These are phyloP conservation scores for Caenorhabditis latens DNA, from an alignment of 1,140 invertebrate species.

Conservation along the genomic window DNA sequence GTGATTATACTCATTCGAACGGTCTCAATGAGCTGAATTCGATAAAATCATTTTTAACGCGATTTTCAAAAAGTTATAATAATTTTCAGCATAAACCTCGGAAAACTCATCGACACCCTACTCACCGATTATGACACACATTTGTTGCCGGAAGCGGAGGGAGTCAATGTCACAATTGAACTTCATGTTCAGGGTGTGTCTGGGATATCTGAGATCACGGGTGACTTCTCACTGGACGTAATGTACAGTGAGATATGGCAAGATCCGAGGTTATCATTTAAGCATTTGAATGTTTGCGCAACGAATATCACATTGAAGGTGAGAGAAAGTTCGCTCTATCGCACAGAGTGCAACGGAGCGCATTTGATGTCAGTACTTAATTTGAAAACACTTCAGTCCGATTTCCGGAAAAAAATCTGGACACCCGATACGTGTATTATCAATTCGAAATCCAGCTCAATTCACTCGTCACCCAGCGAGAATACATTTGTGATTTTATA, in stretches of 20 bases:
- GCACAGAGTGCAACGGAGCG: no score
- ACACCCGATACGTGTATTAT: constrained; percentile 77
- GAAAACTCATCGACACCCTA: constrained; percentile 74
- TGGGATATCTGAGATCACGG: constrained; percentile 77
- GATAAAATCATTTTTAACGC: no score
- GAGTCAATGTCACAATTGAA: constrained; percentile 77
- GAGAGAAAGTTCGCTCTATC: no score
- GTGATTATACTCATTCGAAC: no score
- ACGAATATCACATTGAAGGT: constrained; percentile 77
- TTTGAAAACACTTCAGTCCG: constrained; percentile 60
- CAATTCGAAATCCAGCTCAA: constrained; percentile 73
- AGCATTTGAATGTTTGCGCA: constrained; percentile 77
- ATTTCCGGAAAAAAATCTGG: constrained; percentile 77
- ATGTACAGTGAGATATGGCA: constrained; percentile 78
- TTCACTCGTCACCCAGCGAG: constrained; percentile 75
- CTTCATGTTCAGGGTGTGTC: constrained; percentile 77
- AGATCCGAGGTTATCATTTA: constrained; percentile 75
- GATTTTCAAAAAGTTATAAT: neutral
- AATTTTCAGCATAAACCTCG: constrained; percentile 70
- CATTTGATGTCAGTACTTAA: neutral
- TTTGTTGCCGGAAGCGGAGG: constrained; percentile 76
- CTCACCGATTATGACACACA: constrained; percentile 76
- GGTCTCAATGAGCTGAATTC: no score
- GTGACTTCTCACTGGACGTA: constrained; percentile 76
- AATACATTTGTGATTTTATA: constrained; percentile 78